Evolutionary conservation across 2,113 vertebrate species (phyloP), one percentile per base, ranked within the genome.

Genomic region (Dascyllus trimaculatus): DNA sequence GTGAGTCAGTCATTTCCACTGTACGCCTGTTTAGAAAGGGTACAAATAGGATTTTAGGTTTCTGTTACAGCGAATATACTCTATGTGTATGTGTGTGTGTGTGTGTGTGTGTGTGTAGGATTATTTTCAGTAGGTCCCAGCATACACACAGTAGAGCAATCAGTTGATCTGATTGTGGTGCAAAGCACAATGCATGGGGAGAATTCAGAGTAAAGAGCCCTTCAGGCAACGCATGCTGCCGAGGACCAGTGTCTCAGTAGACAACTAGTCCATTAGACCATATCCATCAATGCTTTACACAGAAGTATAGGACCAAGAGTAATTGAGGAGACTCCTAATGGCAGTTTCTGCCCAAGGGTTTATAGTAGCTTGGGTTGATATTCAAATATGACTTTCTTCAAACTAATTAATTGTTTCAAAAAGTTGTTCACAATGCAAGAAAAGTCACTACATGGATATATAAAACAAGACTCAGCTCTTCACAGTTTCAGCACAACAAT

Each of bases 211-310:
- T 5, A 18, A 60, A 75, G 35, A 84, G 29, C 58, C 81, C 91
- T 78, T 68, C 9, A 69, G 91, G 90, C 90, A 69, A 48, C 5
- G 69, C 76, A 74, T 66, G 67, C 73, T 66, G 46, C 35, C 80
- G 45, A 77, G 54, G 75, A 69, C 61, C 62, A 77, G 71, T 11
- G 72, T 76, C 85, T 84, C 76, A 85, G 75, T 72, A 85, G 62
- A 86, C 65, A 76, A 62, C 45, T 22, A 35, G 60, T 81, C 89
- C 87, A 92, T 91, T 88, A 88, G 71, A 86, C 74, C 56, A 84
- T 48, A 78, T 87, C 82, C 71, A 76, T 89, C 75, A 74, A 78
- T 79, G 81, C 40, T 67, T 57, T 26, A 63, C 82, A 89, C 46
- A 65, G 57, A 74, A 65, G 63, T 63, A 68, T 29, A 59, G 81